Conservation (phyloP, 2,888 invertebrate genomes). For the Pilophorus perplexus region DNA sequence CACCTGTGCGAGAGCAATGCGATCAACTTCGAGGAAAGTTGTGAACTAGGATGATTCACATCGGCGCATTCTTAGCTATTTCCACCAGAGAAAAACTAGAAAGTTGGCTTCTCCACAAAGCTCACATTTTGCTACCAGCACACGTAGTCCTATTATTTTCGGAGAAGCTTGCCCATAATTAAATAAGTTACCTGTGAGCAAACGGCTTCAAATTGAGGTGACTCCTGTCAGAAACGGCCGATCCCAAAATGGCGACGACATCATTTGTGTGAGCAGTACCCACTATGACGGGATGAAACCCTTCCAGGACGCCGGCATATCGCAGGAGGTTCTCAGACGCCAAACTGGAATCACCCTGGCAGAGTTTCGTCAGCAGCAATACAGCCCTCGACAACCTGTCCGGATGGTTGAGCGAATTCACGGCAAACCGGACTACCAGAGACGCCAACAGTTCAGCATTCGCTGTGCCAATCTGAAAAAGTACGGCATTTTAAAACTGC, state of each 20-base stretch:
- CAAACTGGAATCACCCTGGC: background rate
- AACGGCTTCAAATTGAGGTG: constrained; percentile 21
- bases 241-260: background rate
- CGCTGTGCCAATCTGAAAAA: background rate
- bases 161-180: too few relatives aligned
- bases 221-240: background rate
- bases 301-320: constrained; percentile 13
- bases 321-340: background rate
- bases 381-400: background rate
- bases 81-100: too few relatives aligned
- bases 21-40: too few relatives aligned
- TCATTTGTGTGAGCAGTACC: background rate
- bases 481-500: too few relatives aligned
- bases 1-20: too few relatives aligned
- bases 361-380: background rate
- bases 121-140: too few relatives aligned
- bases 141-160: too few relatives aligned
- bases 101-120: too few relatives aligned
- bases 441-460: constrained; percentile 4
- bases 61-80: too few relatives aligned
- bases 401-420: constrained; percentile 1
- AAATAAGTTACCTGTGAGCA: too few relatives aligned
- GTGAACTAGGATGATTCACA: too few relatives aligned
- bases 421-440: constrained; percentile 1
- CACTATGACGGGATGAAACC: constrained; percentile 4